Evolutionary conservation across 2,888 invertebrate genomes (phyloP).

Genomic region (Synergus umbraculus): DNA sequence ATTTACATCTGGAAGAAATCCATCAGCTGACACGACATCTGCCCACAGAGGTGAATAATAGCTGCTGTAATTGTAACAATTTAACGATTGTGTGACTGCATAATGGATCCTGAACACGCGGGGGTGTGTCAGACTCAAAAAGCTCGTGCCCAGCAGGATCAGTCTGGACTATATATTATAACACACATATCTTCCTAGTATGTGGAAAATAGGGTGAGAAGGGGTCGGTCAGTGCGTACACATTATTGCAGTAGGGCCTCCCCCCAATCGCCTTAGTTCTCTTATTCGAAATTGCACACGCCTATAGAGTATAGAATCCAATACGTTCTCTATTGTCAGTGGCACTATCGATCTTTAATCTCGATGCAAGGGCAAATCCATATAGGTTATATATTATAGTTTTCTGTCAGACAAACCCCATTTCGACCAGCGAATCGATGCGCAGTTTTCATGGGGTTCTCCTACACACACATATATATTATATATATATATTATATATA

Average conservation of each 20-base stretch:
- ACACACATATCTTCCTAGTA: conserved; percentile 20
- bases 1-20: conserved; percentile 53
- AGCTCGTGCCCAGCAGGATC: conserved; percentile 12
- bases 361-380: neutral
- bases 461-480: no score
- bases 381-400: conserved; percentile 28
- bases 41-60: conserved; percentile 45
- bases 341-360: conserved; percentile 24
- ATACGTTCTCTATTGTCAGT: conserved; percentile 13
- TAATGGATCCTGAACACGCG: conserved; percentile 27
- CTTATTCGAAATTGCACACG: conserved; percentile 9
- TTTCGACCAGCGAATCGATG: conserved; percentile 1
- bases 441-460: neutral
- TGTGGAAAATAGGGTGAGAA: conserved; percentile 22
- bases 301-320: conserved; percentile 6
- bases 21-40: conserved; percentile 67
- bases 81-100: conserved; percentile 33
- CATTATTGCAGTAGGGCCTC: neutral
- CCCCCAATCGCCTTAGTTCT: conserved; percentile 7
- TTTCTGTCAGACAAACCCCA: conserved; percentile 10
- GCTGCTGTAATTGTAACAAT: conserved; percentile 42
- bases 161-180: neutral
- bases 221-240: conserved; percentile 10
- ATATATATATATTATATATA: neutral
- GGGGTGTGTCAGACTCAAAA: conserved; percentile 17